Evolutionary conservation across 1,140 invertebrate genomes (phyloP), one percentile per base, ranked within the genome.

Genomic region (Caerostris darwini): DNA sequence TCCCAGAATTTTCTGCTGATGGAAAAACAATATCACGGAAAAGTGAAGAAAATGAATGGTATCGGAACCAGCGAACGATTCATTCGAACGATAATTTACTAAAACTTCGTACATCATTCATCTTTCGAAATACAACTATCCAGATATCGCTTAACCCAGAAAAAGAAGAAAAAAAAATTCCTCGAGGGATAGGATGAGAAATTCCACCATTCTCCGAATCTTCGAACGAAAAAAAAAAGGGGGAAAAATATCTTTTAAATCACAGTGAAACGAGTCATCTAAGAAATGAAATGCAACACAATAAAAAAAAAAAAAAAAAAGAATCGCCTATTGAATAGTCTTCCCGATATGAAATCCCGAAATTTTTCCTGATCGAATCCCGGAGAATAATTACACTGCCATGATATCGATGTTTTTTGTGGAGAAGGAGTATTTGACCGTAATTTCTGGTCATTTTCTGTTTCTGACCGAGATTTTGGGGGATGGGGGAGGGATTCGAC

Each of bases 81-180:
- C 53, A 53, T 56, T 7, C 17, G 53, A 34, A 93, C 82, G 81
- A 93, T 93, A 93, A 93, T 93, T 93, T 93, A 86, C 82, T 93
- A 93, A 93, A 93, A 93, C 91, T 93, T 93, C 91, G 91, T 93
- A 71, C 91, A 93, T 93, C 91, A 93, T 93, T 93, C 91, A 93
- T 93, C 81, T 77, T 82, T 53, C 64, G 58, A 92, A 93, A 93
- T 87, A 86, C 82, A 93, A 93, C 91, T 93, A 64, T 87, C 59
- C 61, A n/a, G 83, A 86, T 87, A 93, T 93, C 91, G 91, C 83
- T 93, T 93, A 93, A 86, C 82, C 91, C 54, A 93, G 64, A 93
- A 93, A 93, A 91, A 91, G 50, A 77, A 58, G 34, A 34, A 34
- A 0, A 34, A 34, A 34, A 34, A 34, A 34, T 1, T 34, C 34